Evolutionary conservation across 2,113 vertebrate genomes (phyloP).

Genomic region (Megaptera novaeangliae): DNA sequence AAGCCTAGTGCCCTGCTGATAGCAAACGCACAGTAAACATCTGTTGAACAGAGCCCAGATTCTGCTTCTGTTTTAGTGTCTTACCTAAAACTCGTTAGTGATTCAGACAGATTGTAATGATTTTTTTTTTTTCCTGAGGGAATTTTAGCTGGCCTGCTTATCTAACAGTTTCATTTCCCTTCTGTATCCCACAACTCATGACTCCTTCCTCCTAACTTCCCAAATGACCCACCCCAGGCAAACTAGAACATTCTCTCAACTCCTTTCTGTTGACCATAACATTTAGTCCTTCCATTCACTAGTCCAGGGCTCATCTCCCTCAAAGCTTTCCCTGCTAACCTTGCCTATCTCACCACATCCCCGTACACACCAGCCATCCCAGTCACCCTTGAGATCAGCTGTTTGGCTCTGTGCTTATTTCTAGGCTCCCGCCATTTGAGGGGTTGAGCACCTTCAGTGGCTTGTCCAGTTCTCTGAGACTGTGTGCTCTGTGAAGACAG

Average conservation of each 20-base stretch:
- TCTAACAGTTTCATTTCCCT: conserved; percentile 50
- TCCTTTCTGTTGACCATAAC: neutral
- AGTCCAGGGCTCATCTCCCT: neutral
- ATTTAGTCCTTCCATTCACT: neutral
- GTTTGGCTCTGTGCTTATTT: neutral
- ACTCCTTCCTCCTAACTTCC: conserved; percentile 9
- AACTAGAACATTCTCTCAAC: neutral
- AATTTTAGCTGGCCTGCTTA: conserved; percentile 19
- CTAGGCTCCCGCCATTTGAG: neutral
- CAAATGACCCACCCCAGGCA: neutral
- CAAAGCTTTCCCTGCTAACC: neutral
- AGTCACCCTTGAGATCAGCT: neutral
- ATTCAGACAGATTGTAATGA: neutral
- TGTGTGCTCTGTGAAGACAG: neutral
- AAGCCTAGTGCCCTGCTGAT: neutral
- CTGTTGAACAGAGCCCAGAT: neutral
- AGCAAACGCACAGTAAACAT: fast-evolving
- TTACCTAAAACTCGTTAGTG: neutral
- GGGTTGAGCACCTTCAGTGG: fast-evolving
- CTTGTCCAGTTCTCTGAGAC: neutral
- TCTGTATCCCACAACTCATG: neutral
- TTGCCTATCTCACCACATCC: no score
- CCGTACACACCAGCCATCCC: fast-evolving
- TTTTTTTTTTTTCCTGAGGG: neutral
- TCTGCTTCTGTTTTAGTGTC: neutral